phyloP scores from a whole-genome alignment of 2,888 invertebrate genomes.

The Dasypogon diadema region DNA sequence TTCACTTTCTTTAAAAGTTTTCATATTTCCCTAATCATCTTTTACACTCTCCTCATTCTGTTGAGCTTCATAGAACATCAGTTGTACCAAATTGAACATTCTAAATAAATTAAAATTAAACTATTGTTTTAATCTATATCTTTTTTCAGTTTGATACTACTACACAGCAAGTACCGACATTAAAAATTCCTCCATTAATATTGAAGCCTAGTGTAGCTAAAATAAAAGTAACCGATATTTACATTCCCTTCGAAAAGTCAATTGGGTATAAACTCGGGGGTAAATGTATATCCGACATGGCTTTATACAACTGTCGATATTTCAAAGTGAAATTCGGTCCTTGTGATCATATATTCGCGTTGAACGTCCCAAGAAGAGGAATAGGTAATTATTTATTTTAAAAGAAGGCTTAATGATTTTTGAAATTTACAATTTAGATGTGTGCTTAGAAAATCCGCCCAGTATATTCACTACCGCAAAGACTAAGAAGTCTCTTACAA shows the following conservation, averaged over 20 bases:
- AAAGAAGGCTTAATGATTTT: no score
- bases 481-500: background rate
- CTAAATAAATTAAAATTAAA: no score
- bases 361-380: conserved; percentile 61
- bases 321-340: conserved; percentile 83
- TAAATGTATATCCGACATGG: conserved; percentile 71
- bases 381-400: no score
- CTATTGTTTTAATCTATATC: no score
- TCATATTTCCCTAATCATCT: no score
- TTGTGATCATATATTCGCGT: conserved; percentile 72
- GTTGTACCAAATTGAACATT: no score
- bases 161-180: conserved; percentile 51
- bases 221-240: conserved; percentile 66
- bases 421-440: no score
- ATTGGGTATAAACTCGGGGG: conserved; percentile 63
- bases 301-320: conserved; percentile 74
- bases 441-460: no score
- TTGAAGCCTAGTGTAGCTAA: conserved; percentile 69
- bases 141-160: background rate
- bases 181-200: conserved; percentile 61
- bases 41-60: no score
- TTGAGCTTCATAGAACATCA: no score
- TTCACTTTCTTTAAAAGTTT: no score
- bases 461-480: conserved; percentile 1
- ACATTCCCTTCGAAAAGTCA: conserved; percentile 66